Base-by-base conservation (phyloP, 2,888 invertebrate species). In the Polymixis lichenea region DNA sequence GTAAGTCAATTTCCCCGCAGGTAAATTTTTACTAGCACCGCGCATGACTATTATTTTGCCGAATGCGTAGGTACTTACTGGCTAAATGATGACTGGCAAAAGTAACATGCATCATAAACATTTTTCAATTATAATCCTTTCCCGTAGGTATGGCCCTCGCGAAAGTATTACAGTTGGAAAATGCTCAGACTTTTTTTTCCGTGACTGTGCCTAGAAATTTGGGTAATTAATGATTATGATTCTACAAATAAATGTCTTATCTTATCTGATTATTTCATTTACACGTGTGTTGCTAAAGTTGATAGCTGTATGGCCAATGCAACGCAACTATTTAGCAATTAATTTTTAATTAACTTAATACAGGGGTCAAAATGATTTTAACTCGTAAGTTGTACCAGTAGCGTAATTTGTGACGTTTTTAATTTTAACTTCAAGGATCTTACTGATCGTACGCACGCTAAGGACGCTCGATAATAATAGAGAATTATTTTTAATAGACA, bases 351-450 rank as follows among this genome's bases (percentile, higher is more conserved):
- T 13, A 7, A 32, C 49, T n/a, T 22, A 32, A 49, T 17, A 19
- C 11, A 15, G 28, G 51, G 65, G 49, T 62, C 43, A 61, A 56
- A 75, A 60, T 49, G 25, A n/a, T 38, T 38, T 25, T 17, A 38
- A 55, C 53, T 60, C 15, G 64, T n/a, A 53, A 51, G 38, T n/a
- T 7, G 17, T 43, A 43, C 19, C 11, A 61, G 32, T 19, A 25
- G 46, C 13, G 46, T 38, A 51, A 51, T 71, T 25, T 62, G 15
- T 55, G 53, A 4, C 19, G 51, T 49, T 25, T 32, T 76, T 43
- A n/a, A 49, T 77, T 49, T 28, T 43, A 62, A 13, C 19, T 76
- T 66, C 51, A 62, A 77, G 15, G 51, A 72, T 53, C 58, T 72
- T 32, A 17, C 64, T 38, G 38, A 51, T 55, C 22, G 2, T 28